Base-by-base conservation (phyloP, 2,797 vertebrate species). In the Vireo griseus region DNA sequence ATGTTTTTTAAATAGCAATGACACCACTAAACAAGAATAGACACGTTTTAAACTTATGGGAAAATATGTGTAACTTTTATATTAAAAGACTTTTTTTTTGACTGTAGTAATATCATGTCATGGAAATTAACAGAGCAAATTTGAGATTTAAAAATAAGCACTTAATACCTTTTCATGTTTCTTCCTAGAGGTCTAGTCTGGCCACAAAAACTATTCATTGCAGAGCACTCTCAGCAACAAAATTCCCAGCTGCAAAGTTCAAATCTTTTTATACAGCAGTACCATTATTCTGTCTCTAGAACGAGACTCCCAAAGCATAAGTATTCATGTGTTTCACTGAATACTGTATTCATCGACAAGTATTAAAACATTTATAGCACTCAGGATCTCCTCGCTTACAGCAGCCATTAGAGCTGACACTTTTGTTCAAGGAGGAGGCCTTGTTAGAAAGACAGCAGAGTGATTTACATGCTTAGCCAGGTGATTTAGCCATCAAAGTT, bases 381-480 rank as follows among this genome's bases (percentile, higher is more conserved):
- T 68, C 3, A 0, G 26, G 22, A 61, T 44, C 54, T 76, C 48
- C n/a, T 50, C 0, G 0, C 31, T 65, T 35, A 20, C 0, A 62
- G 19, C n/a, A 40, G 42, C 48, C 66, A 77, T 24, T 31, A 1
- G 1, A 80, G 13, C 42, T 59, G 5, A 1, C 12, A 73, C 47
- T 22, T 81, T 33, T 50, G 28, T 65, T 54, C 54, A 62, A 73
- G 51, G 47, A 57, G 20, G 20, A 33, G 26, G 31, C 37, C 48
- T 28, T 25, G 37, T 40, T 5, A 47, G 35, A 71, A 68, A 71
- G 35, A 39, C 19, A 62, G 12, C 29, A 78, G n/a, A 39, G 33
- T 52, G 52, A 62, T 50, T 58, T 48, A 67, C 19, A 4, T 15
- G 13, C 61, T 74, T 28, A 59, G 55, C 51, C 55, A 68, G 29